Base-by-base conservation (phyloP, 2,113 vertebrate species). In the Sprattus sprattus region DNA sequence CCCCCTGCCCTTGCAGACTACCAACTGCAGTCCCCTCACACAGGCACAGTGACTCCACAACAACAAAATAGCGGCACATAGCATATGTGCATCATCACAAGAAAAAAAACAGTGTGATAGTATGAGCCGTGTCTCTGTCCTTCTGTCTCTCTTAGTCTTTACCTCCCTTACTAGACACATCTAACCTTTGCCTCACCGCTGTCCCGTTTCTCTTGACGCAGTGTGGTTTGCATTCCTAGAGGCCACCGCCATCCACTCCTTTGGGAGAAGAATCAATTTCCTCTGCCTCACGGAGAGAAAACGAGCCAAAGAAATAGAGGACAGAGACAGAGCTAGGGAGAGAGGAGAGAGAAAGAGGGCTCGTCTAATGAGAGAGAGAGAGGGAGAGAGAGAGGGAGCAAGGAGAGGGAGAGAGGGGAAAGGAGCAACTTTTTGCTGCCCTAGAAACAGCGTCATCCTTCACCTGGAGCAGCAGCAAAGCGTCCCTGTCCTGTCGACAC, bases 171-270 rank as follows among this genome's bases (percentile, higher is more conserved):
- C 47, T 82, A 18, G 44, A 60, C 28, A 60, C 32, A 81, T 82
- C 88, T 90, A 84, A 90, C 82, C 82, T 83, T 25, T 44, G 57
- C 47, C 54, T 67, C 39, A 83, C 22, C 6, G 78, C 82, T 52
- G 80, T 39, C 86, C 84, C 83, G 60, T 50, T 84, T 82, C 25
- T 81, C 81, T 82, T 91, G 87, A 82, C 87, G 85, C 89, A 90
- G 83, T 85, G 83, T 84, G 86, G 64, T 54, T 88, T 81, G 32
- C 45, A 47, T 81, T 82, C 57, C 85, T 87, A 46, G 88, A 86
- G 84, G 88, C 89, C 88, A 39, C 47, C 47, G 44, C 83, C 87
- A 89, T 85, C 67, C 81, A 78, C 85, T 54, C 82, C 82, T 28
- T 1, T 71, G 84, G 46, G 82, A 87, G 78, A 81, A 84, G n/a